Percentiles rank a stretch among this genome's conserved stretches.
phyloP scores from a whole-genome alignment of 2,888 invertebrate genomes.

The Coenonympha glycerion region DNA sequence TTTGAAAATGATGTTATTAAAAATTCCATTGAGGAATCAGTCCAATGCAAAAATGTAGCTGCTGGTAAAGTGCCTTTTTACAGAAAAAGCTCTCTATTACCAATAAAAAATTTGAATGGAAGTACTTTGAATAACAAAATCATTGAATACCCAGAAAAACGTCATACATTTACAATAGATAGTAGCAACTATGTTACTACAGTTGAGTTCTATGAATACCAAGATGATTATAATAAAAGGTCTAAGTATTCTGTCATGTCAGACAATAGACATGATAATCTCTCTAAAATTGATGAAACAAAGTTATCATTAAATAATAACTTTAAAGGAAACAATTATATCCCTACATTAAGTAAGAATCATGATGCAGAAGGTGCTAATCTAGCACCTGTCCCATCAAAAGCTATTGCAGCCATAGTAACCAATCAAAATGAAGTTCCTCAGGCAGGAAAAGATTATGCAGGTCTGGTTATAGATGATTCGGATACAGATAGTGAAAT shows the following conservation, averaged over 20 bases:
- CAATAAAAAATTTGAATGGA: slow-evolving; percentile 38
- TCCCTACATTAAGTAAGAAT: neutral
- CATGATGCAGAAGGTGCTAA: neutral
- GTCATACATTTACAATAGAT: slow-evolving; percentile 25
- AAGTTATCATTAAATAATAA: neutral
- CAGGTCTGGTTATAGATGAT: slow-evolving; percentile 45
- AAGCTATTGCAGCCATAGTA: neutral
- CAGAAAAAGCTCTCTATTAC: slow-evolving; percentile 43
- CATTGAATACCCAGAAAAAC: slow-evolving; percentile 1
- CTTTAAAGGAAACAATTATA: neutral
- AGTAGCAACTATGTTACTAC: slow-evolving; percentile 22
- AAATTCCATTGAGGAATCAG: neutral
- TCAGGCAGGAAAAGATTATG: slow-evolving; percentile 1
- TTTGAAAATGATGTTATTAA: neutral
- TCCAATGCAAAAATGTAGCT: neutral
- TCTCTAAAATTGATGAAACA: neutral
- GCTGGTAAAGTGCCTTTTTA: slow-evolving; percentile 47
- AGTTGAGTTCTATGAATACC: slow-evolving; percentile 41
- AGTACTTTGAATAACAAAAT: slow-evolving; percentile 28
- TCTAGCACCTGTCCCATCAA: too few relatives aligned
- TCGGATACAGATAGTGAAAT: slow-evolving; percentile 50
- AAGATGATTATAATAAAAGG: slow-evolving; percentile 23
- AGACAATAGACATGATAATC: too few relatives aligned
- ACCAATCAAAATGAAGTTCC: neutral
- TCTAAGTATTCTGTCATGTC: slow-evolving; percentile 29